phyloP scores from a whole-genome alignment of 2,113 vertebrate genomes.

The Paracanthobrama guichenoti region DNA sequence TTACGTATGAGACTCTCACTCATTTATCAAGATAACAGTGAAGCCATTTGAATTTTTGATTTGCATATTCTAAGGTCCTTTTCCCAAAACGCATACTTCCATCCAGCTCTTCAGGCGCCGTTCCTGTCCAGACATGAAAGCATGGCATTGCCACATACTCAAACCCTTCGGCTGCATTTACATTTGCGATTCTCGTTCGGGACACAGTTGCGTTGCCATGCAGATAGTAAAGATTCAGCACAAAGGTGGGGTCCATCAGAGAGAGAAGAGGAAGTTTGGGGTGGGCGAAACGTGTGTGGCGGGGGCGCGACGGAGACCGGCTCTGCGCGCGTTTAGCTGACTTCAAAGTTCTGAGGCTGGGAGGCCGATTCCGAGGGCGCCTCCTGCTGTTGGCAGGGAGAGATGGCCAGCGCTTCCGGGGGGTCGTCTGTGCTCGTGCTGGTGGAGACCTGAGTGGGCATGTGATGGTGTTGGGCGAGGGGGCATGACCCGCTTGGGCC shows the following conservation, averaged over 20 bases:
- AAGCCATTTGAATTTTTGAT: slow-evolving; percentile 40
- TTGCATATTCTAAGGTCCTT: slow-evolving; percentile 53
- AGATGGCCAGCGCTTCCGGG: slow-evolving; percentile 52
- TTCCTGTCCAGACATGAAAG: slow-evolving; percentile 64
- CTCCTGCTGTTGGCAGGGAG: slow-evolving; percentile 71
- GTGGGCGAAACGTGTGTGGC: slow-evolving; percentile 38
- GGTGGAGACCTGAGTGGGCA: slow-evolving; percentile 85
- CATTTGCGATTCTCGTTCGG: slow-evolving; percentile 69
- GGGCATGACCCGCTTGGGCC: slow-evolving; percentile 67
- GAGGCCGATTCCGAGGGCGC: slow-evolving; percentile 77
- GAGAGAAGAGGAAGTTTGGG: slow-evolving; percentile 9
- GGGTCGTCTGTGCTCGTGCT: slow-evolving; percentile 88
- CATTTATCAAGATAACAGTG: slow-evolving; percentile 42
- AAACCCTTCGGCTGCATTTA: slow-evolving; percentile 74
- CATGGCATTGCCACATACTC: slow-evolving; percentile 62
- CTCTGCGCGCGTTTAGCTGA: slow-evolving; percentile 84
- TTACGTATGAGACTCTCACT: slow-evolving; percentile 26
- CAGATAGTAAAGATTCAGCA: slow-evolving; percentile 71
- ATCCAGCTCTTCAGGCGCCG: slow-evolving; percentile 38
- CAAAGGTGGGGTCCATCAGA: slow-evolving; percentile 41
- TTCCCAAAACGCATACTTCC: background rate
- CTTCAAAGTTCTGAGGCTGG: slow-evolving; percentile 80
- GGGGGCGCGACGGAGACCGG: slow-evolving; percentile 71
- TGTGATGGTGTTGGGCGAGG: slow-evolving; percentile 73
- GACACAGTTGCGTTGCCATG: slow-evolving; percentile 85